Percentiles rank a stretch among this genome's conserved stretches.
phyloP scores from a whole-genome alignment of 2,888 invertebrate genomes.

The Agrilus mali region DNA sequence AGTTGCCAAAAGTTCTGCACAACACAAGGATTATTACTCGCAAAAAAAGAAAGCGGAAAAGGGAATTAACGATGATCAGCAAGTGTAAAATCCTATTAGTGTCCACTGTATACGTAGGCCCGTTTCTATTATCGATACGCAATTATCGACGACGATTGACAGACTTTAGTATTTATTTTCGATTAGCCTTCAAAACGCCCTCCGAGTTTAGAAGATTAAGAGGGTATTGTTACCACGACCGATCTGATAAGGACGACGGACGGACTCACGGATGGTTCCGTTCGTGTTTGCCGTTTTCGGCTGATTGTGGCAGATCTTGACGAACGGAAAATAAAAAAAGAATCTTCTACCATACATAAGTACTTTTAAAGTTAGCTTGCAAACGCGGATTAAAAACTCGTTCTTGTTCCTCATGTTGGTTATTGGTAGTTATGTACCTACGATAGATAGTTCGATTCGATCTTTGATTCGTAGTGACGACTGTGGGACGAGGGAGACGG shows the following conservation, averaged over 20 bases:
- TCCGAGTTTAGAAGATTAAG: constrained; percentile 30
- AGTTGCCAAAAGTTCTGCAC: too few species aligned
- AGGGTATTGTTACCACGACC: constrained; percentile 20
- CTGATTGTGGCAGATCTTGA: constrained; percentile 11
- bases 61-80: constrained; percentile 14
- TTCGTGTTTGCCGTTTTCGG: constrained; percentile 1
- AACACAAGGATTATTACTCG: too few species aligned
- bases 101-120: constrained; percentile 14
- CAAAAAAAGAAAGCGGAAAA: too few species aligned
- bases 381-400: too few species aligned
- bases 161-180: constrained; percentile 25
- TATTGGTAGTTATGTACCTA: too few species aligned
- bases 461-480: too few species aligned
- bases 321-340: background rate
- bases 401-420: too few species aligned
- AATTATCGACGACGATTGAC: constrained; percentile 15
- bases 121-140: constrained; percentile 18
- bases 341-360: too few species aligned
- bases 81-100: constrained; percentile 28
- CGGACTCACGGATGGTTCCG: constrained; percentile 10
- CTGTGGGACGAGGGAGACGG: too few species aligned
- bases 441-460: too few species aligned
- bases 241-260: constrained; percentile 31
- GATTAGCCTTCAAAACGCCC: constrained; percentile 33
- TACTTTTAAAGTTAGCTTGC: too few species aligned